Base-by-base conservation (phyloP, 2,113 vertebrate species). In the Onychorhynchus coronatus region DNA sequence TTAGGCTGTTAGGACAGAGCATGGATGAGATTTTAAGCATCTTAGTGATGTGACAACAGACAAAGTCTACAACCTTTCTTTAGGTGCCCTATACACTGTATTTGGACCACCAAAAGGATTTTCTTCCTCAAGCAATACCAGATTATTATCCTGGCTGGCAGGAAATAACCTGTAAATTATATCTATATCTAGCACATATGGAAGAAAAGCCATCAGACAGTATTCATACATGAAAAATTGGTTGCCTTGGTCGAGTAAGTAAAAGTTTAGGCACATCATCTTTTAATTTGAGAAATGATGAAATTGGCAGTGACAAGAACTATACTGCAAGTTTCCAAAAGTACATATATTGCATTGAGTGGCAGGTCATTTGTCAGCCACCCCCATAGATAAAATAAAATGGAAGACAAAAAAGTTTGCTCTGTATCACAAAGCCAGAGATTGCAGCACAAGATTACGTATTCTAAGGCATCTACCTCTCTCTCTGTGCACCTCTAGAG, bases 241-340 rank as follows among this genome's bases (percentile, higher is more conserved):
- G n/a, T 85, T 96, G 83, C 42, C 61, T 65, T 91, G 59, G 50
- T 84, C 44, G 68, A 91, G 42, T 83, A 89, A 92, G 71, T 85
- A 67, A 77, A 92, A 85, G 70, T 95, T 84, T 88, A 82, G 59
- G 80, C 2, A 9, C 67, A 92, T 49, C 50, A 92, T 93, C 75
- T 91, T 97, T 95, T 96, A 94, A 91, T 93, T 91, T 96, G 91
- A 89, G 91, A 62, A 86, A 90, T 80, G 72, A 85, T 53, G 81
- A 76, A 93, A 79, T 41, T 44, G 91, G 71, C 31, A 71, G 71
- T 55, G 88, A 88, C 93, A 96, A 81, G 61, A 94, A 96, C 82
- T 85, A 63, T 81, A 74, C 27, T 93, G 66, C n/a, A 83, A n/a
- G 42, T 56, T 94, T 85, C 88, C 86, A 55, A 74, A 92, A 85